Conservation (phyloP, 2,888 invertebrate genomes). For the Palloptera scutellata region DNA sequence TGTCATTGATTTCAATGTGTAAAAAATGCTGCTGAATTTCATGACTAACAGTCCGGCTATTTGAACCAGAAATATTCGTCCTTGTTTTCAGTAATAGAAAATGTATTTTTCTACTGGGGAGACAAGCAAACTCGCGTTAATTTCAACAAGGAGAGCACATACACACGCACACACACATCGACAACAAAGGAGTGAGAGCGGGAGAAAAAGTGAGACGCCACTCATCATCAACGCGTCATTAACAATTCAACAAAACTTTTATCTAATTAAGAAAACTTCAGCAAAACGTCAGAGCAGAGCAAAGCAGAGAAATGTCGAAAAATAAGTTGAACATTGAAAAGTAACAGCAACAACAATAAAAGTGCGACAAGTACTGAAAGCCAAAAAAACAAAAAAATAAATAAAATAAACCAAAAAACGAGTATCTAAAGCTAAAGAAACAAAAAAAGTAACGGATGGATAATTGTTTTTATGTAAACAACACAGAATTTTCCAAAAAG, state of each 20-base stretch:
- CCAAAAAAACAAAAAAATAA: background rate
- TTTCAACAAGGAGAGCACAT: no score
- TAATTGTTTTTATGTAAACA: conserved; percentile 49
- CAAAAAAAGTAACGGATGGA: background rate
- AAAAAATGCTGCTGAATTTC: no score
- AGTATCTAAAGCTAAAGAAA: background rate
- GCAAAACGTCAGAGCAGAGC: conserved; percentile 53
- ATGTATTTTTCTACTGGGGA: no score
- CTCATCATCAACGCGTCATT: conserved; percentile 47
- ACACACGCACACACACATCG: no score
- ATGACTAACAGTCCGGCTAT: no score
- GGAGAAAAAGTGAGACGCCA: no score
- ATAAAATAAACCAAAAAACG: background rate
- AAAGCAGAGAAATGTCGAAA: conserved; percentile 37
- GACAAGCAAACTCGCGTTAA: no score
- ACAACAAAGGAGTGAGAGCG: no score
- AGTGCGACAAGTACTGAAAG: conserved; percentile 16
- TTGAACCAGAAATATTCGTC: no score
- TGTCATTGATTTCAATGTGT: no score
- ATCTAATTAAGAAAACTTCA: conserved; percentile 64
- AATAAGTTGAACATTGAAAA: conserved; percentile 37
- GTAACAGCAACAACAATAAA: conserved; percentile 41
- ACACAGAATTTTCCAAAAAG: conserved; percentile 31
- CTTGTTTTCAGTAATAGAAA: no score
- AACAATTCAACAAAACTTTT: conserved; percentile 60